phyloP scores from a whole-genome alignment of 92 coral and sea anemone genomes.

The Muricea muricata region DNA sequence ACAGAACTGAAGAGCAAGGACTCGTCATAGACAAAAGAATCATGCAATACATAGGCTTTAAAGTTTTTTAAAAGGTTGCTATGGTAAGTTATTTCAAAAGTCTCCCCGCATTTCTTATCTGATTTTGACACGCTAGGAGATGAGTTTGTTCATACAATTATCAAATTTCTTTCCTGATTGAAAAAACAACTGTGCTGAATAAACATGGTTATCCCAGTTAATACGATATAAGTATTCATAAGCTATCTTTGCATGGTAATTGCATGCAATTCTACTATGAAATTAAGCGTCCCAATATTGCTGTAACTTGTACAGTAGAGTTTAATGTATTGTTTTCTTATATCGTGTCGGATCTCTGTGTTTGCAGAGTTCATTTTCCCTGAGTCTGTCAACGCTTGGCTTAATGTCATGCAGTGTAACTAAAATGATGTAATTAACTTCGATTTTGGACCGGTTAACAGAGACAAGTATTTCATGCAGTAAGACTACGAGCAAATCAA shows the following conservation, averaged over 20 bases:
- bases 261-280: not conserved
- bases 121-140: slow-evolving; percentile 30
- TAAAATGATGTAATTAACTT: slow-evolving; percentile 8
- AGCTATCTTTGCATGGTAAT: not conserved
- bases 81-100: not conserved
- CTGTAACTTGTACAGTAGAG: not conserved
- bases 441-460: too few species aligned
- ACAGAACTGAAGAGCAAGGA: not conserved
- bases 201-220: slow-evolving; percentile 19
- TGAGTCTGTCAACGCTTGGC: slow-evolving; percentile 24
- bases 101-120: not conserved
- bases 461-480: too few species aligned
- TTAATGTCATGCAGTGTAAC: slow-evolving; percentile 24
- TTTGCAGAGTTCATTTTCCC: not conserved
- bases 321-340: not conserved
- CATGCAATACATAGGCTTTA: not conserved
- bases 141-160: slow-evolving; percentile 4
- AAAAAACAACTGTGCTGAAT: slow-evolving; percentile 25
- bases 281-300: not conserved
- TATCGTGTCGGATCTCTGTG: not conserved
- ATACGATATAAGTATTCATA: not conserved
- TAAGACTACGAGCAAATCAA: not conserved
- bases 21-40: not conserved
- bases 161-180: slow-evolving; percentile 41
- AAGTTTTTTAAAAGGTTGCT: not conserved